phyloP scores from a whole-genome alignment of 2,888 invertebrate genomes.

The Linnaemya vulpina region DNA sequence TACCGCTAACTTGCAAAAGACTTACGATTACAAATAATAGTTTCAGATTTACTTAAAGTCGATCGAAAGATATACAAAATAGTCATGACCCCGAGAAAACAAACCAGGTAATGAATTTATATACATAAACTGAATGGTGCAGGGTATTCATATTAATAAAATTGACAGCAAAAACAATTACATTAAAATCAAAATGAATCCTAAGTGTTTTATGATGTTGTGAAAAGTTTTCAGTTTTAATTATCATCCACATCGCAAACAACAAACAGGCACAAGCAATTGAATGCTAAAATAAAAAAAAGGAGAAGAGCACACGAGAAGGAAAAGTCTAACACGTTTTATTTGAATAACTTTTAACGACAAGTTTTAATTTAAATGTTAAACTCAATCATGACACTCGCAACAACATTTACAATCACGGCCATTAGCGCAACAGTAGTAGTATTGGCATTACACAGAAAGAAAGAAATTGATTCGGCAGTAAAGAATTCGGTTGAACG shows the following conservation, averaged over 20 bases:
- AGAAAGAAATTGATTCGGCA: too few relatives aligned
- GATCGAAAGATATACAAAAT: too few relatives aligned
- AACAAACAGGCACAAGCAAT: slow-evolving; percentile 3
- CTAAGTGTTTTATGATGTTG: slow-evolving; percentile 72
- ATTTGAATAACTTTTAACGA: slow-evolving; percentile 35
- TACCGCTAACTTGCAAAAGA: too few relatives aligned
- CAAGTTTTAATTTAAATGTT: slow-evolving; percentile 61
- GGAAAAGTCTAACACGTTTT: slow-evolving; percentile 60
- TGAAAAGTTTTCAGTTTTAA: slow-evolving; percentile 69
- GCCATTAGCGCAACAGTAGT: not conserved
- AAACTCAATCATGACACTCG: slow-evolving; percentile 53
- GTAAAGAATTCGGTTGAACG: too few relatives aligned
- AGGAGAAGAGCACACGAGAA: not conserved
- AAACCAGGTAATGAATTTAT: not conserved
- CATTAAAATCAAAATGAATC: slow-evolving; percentile 67
- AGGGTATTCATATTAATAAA: not conserved
- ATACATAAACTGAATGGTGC: not conserved
- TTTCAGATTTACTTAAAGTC: too few relatives aligned
- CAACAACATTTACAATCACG: slow-evolving; percentile 30
- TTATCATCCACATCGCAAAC: slow-evolving; percentile 62
- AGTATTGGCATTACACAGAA: not conserved
- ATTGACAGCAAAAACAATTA: slow-evolving; percentile 55
- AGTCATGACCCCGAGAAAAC: not conserved
- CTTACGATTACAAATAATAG: too few relatives aligned
- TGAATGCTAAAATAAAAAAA: slow-evolving; percentile 1